A percentile compares a stretch with the other conserved stretches of the same genome.
phyloP scores from a whole-genome alignment of 2,113 vertebrate genomes.

The Hemiprocne comata region DNA sequence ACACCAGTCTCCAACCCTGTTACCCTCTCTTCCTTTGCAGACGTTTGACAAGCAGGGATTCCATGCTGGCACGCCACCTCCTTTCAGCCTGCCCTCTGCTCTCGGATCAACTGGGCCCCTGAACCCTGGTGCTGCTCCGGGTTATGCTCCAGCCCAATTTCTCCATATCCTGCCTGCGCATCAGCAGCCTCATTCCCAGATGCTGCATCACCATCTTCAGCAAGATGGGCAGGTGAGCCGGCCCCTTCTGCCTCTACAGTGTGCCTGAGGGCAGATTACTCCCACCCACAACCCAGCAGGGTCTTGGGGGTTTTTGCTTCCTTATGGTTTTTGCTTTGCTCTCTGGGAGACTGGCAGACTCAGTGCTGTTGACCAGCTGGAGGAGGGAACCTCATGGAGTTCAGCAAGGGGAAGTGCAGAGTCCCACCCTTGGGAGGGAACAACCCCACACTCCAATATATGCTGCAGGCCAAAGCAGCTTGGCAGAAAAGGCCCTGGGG shows the following conservation, averaged over 20 bases:
- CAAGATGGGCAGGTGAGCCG: constrained; percentile 79
- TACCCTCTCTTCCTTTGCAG: constrained; percentile 53
- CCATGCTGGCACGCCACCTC: constrained; percentile 91
- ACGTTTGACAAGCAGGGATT: constrained; percentile 97
- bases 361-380: neutral
- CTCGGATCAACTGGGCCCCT: constrained; percentile 89
- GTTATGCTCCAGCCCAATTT: constrained; percentile 89
- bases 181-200: constrained; percentile 95
- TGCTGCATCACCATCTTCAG: constrained; percentile 89
- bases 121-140: constrained; percentile 88
- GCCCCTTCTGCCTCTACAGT: neutral
- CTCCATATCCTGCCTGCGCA: constrained; percentile 93
- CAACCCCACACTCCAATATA: rapidly evolving
- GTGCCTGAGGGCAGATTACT: neutral
- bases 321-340: neutral
- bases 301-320: neutral
- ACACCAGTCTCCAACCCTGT: neutral
- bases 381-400: neutral
- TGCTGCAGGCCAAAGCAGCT: neutral
- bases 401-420: neutral
- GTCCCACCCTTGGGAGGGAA: neutral
- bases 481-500: neutral
- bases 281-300: neutral
- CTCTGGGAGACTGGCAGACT: neutral
- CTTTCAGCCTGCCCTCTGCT: constrained; percentile 93